Evolutionary conservation across 2,113 vertebrate species (phyloP).

Genomic region (Seriola rivoliana): DNA sequence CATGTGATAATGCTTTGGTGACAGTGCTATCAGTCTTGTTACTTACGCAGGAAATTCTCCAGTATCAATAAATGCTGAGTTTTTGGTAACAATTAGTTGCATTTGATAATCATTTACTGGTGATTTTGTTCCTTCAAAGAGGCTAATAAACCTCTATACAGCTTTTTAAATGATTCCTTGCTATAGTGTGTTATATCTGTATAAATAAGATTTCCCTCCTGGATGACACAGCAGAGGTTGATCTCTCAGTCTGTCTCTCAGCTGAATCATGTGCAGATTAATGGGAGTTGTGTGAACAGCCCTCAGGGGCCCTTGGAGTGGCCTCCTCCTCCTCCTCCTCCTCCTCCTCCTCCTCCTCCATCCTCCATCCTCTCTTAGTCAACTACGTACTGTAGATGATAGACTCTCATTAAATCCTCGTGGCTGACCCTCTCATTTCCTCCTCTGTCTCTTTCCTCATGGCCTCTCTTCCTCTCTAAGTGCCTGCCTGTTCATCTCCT

Average conservation of each 20-base stretch:
- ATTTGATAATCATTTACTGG: slow-evolving; percentile 3
- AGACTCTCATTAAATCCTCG: slow-evolving; percentile 78
- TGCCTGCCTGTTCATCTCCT: slow-evolving; percentile 1
- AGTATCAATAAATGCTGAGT: not conserved
- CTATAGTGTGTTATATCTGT: not conserved
- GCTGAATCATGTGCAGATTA: slow-evolving; percentile 77
- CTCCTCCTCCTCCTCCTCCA: slow-evolving; percentile 40
- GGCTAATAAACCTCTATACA: slow-evolving; percentile 29
- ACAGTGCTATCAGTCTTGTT: not conserved
- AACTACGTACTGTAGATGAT: slow-evolving; percentile 65
- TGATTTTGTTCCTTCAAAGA: slow-evolving; percentile 22
- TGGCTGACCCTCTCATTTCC: slow-evolving; percentile 72
- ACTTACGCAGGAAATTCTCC: slow-evolving; percentile 9
- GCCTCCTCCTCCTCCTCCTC: slow-evolving; percentile 39
- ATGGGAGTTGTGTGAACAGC: slow-evolving; percentile 75
- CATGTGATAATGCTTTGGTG: not conserved
- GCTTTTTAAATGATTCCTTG: slow-evolving; percentile 19
- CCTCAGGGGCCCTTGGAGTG: slow-evolving; percentile 62
- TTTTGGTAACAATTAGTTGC: slow-evolving; percentile 22
- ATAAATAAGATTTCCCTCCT: slow-evolving; percentile 11
- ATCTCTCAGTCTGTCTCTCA: slow-evolving; percentile 10
- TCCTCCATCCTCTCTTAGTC: slow-evolving; percentile 53
- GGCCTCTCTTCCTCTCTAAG: slow-evolving; percentile 33
- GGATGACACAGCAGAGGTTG: not conserved
- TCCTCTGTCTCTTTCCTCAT: slow-evolving; percentile 45